Evolutionary conservation across 2,888 invertebrate genomes (phyloP), one percentile per base, ranked within the genome.

Genomic region (Rotaria sp.): DNA sequence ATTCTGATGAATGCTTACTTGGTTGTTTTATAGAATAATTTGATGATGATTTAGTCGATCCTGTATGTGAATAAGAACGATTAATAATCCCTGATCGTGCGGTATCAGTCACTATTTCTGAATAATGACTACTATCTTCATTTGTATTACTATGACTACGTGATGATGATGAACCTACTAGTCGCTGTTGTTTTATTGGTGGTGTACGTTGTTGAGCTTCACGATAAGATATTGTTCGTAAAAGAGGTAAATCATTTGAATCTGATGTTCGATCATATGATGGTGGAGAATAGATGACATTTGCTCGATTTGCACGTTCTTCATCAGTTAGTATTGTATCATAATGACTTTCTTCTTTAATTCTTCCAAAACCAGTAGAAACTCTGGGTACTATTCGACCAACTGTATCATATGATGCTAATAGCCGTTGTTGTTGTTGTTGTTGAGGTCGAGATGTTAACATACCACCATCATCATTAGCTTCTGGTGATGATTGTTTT

Each of bases 111-210:
- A 5, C 38, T 21, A 67, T 67, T 67, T 67, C 67, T 13, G 67
- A 67, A 38, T 67, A 67, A 67, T 67, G 67, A 35, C 67, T 67
- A 67, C 67, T 67, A 35, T 67, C 67, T 15, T 67, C 67, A 67
- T 35, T 67, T 21, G 67, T 21, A 35, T 67, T 67, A 38, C 67
- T 67, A 67, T 35, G 35, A 35, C 67, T 35, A 35, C 35, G 67
- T 67, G 5, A 38, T 21, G 35, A 67, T 35, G 67, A 35, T 21
- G 67, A 35, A 67, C 21, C 35, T 7, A 4, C 4, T 35, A 8
- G 13, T 18, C 21, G 67, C 21, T 4, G 18, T 38, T 67, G 67
- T 18, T 35, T 35, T 67, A 67, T 21, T 26, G 45, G 80, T 5
- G 80, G 80, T 45, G 80, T 26, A 45, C 24, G n/a, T 4, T 45